Evolutionary conservation across 2,113 vertebrate genomes (phyloP), one percentile per base, ranked within the genome.

Genomic region (Anthoscopus minutus): DNA sequence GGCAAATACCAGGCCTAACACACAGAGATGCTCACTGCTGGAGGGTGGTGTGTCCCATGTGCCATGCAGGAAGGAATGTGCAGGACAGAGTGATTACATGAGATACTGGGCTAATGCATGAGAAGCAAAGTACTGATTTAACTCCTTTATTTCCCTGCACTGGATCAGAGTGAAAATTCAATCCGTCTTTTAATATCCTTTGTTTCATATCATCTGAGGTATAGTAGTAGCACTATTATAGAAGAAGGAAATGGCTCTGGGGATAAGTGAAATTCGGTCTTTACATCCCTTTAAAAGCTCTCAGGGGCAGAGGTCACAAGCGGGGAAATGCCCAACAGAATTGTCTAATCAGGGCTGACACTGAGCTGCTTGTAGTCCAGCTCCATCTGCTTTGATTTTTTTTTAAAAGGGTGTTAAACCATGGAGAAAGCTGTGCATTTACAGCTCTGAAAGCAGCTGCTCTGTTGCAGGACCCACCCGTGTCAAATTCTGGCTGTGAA

Each of bases 201-300:
- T 65, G 44, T 62, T 92, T 82, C 44, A 5, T 64, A 44, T 38
- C 28, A 24, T 79, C 69, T 35, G 61, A 69, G 37, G 62, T 79
- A 35, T 50, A 81, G 53, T 3, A 73, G 33, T 12, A 89, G 70
- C 31, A 47, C 38, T n/a, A n/a, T n/a, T n/a, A n/a, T n/a, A n/a
- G n/a, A 35, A 77, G 20, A 82, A 95, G 81, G 67, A 89, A 89
- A 83, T 28, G 38, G 38, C 33, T 89, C 51, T 66, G 47, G 21
- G 73, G 60, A 72, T 61, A 79, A 88, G 45, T 27, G 87, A 84
- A 87, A 89, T 69, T 74, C 17, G 3, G 45, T n/a, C 64, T 81
- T 86, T 38, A 71, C 45, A 76, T 57, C 40, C 48, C 66, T 91
- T 78, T 86, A 65, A 94, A 80, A 89, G 85, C 71, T 80, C 89